phyloP scores from a whole-genome alignment of 2,888 invertebrate genomes.

The Nomada ruficornis region DNA sequence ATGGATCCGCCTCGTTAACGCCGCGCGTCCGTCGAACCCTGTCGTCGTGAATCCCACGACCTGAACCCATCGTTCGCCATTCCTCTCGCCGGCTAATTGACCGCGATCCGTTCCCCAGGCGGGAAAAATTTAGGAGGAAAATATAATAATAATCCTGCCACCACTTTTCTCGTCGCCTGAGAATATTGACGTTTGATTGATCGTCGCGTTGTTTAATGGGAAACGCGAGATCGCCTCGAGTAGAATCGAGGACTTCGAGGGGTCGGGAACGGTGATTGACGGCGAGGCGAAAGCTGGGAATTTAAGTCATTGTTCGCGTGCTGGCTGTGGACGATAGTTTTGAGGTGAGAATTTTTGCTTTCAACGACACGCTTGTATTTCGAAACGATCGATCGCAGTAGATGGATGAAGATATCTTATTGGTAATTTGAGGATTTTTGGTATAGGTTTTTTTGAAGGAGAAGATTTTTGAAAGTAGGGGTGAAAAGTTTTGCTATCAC shows the following conservation, averaged over 20 bases:
- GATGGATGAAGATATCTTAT: too few relatives aligned
- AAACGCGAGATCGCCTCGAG: conserved; percentile 6
- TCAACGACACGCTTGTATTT: too few relatives aligned
- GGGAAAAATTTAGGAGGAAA: not conserved
- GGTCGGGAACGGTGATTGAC: conserved; percentile 11
- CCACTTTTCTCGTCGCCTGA: not conserved
- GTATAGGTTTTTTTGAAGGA: too few relatives aligned
- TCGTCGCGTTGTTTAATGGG: conserved; percentile 19
- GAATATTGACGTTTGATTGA: conserved; percentile 34
- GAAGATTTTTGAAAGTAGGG: too few relatives aligned
- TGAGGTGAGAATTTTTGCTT: not conserved
- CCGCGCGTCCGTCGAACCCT: not conserved
- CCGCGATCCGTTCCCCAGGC: not conserved
- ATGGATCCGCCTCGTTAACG: conserved; percentile 38
- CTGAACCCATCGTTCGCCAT: conserved; percentile 15
- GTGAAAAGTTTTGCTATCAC: not conserved
- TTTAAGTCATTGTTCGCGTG: not conserved
- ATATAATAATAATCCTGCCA: too few relatives aligned
- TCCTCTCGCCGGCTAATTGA: conserved; percentile 15
- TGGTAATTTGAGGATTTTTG: too few relatives aligned
- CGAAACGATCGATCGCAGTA: too few relatives aligned
- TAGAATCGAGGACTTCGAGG: not conserved
- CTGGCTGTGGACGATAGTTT: not conserved
- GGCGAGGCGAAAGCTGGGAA: conserved; percentile 8
- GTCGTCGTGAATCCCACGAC: not conserved